Conservation (phyloP, 1,140 invertebrate genomes). For the Orius insidiosus region DNA sequence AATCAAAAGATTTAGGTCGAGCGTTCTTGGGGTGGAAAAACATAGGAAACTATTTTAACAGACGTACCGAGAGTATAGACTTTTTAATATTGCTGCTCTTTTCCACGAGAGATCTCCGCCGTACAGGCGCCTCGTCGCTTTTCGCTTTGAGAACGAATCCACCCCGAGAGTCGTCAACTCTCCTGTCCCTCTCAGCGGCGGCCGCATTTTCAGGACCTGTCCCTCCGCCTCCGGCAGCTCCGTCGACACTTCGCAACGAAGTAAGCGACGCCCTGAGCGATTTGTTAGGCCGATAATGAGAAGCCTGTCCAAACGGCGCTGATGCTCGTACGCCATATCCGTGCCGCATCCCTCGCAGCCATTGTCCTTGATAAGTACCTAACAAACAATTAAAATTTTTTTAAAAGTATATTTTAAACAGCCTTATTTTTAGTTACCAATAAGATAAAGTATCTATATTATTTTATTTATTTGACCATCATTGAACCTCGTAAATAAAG, state of each 20-base stretch:
- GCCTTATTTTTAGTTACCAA: too few species aligned
- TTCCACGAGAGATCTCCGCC: slow-evolving; percentile 77
- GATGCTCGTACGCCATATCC: slow-evolving; percentile 94
- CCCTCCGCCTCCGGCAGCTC: slow-evolving; percentile 26
- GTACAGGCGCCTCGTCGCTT: slow-evolving; percentile 68
- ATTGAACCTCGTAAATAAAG: too few species aligned
- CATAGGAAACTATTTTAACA: too few species aligned
- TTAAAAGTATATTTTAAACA: too few species aligned
- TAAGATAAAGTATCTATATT: too few species aligned
- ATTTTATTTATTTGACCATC: too few species aligned
- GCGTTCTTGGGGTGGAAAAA: too few species aligned
- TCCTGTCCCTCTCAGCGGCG: slow-evolving; percentile 59
- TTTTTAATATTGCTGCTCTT: slow-evolving; percentile 64
- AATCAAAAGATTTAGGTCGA: too few species aligned
- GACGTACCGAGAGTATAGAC: slow-evolving; percentile 64
- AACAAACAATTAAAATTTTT: slow-evolving; percentile 26
- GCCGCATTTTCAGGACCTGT: slow-evolving; percentile 36
- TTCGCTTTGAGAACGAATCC: slow-evolving; percentile 89
- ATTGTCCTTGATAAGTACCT: slow-evolving; percentile 99
- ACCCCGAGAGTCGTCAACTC: slow-evolving; percentile 81
- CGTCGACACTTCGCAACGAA: slow-evolving; percentile 65
- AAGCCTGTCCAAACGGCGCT: slow-evolving; percentile 86
- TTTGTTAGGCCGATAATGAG: slow-evolving; percentile 65
- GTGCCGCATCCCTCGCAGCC: slow-evolving; percentile 92
- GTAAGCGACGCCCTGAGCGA: slow-evolving; percentile 68